phyloP scores from a whole-genome alignment of 1,140 invertebrate genomes.

The Carcinoscorpius rotundicauda region DNA sequence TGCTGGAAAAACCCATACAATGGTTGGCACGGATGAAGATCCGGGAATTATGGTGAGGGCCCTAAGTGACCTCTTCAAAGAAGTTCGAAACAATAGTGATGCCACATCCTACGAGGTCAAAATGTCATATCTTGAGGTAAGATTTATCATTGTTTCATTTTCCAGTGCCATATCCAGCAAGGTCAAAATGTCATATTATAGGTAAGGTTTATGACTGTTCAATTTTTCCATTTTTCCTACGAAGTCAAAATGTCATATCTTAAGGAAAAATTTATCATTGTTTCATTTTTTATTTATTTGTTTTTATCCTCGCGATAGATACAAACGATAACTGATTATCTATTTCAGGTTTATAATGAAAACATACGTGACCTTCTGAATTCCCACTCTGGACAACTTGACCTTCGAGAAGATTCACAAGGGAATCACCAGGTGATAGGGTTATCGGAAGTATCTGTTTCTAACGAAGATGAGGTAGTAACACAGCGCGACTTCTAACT shows the following conservation, averaged over 20 bases:
- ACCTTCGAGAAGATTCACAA: constrained; percentile 78
- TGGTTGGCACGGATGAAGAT: constrained; percentile 57
- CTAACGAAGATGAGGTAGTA: constrained; percentile 55
- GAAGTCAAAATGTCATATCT: constrained; percentile 89
- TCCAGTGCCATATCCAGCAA: constrained; percentile 21
- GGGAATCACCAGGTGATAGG: constrained; percentile 76
- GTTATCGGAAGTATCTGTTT: constrained; percentile 48
- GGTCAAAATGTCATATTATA: too few relatives aligned
- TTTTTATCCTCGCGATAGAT: too few relatives aligned
- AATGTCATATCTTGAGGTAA: constrained; percentile 80
- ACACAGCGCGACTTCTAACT: too few relatives aligned
- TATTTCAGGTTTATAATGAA: constrained; percentile 76
- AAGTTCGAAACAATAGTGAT: constrained; percentile 36
- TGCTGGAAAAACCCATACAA: constrained; percentile 82
- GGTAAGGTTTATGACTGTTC: too few relatives aligned
- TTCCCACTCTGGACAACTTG: constrained; percentile 62
- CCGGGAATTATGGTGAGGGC: constrained; percentile 80
- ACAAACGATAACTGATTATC: too few relatives aligned
- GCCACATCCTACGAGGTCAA: constrained; percentile 51
- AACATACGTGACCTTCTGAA: constrained; percentile 85
- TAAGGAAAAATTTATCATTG: constrained; percentile 39
- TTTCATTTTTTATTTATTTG: too few relatives aligned
- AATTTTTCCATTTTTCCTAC: background rate
- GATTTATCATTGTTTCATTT: background rate
- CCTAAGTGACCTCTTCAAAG: constrained; percentile 67